Percentiles rank a stretch among this genome's conserved stretches.
phyloP scores from a whole-genome alignment of 2,113 vertebrate species.

The Laticauda colubrina region DNA sequence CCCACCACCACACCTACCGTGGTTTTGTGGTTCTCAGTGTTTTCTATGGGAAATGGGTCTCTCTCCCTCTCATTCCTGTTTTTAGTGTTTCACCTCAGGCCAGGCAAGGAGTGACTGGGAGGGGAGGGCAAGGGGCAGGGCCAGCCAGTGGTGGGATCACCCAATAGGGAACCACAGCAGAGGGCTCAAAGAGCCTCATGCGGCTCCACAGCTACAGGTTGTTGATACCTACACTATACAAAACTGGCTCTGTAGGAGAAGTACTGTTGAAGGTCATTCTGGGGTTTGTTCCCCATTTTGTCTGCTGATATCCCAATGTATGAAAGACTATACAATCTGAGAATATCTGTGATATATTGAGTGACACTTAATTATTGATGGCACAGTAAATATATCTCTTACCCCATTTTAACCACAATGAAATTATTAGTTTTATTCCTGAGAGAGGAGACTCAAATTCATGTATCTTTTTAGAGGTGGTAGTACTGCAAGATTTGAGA shows the following conservation, averaged over 20 bases:
- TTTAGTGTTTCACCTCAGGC: too few relatives aligned
- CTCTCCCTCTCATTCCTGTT: too few relatives aligned
- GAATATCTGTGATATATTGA: not conserved
- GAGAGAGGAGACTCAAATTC: not conserved
- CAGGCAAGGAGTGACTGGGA: too few relatives aligned
- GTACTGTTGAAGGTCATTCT: not conserved
- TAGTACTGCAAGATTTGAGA: not conserved
- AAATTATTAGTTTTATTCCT: not conserved
- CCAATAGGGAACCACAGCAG: too few relatives aligned
- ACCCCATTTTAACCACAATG: not conserved
- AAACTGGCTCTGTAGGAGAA: not conserved
- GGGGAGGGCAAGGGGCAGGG: too few relatives aligned
- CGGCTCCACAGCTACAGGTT: too few relatives aligned
- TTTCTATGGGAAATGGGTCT: too few relatives aligned
- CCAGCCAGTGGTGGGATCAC: too few relatives aligned
- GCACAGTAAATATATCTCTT: not conserved
- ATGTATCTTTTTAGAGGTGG: not conserved
- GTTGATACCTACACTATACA: not conserved
- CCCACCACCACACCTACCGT: too few relatives aligned
- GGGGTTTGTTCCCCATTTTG: not conserved
- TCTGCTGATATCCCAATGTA: not conserved
- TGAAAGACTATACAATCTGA: not conserved
- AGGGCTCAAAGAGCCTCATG: too few relatives aligned
- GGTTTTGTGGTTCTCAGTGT: too few relatives aligned
- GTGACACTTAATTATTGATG: not conserved